phyloP scores from a whole-genome alignment of 2,113 vertebrate species.

The Saguinus midas region DNA sequence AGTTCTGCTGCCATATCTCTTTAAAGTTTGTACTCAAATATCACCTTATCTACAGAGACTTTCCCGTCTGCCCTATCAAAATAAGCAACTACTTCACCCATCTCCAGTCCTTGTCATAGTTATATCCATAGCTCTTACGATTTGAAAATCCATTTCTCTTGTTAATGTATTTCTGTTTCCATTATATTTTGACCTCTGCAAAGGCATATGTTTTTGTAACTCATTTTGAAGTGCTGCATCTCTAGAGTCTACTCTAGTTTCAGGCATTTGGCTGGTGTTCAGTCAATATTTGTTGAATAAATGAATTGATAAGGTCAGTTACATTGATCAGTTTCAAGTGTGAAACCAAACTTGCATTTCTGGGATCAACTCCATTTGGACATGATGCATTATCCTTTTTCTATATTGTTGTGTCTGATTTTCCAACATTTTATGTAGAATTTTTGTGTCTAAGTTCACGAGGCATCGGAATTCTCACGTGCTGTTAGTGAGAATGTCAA shows the following conservation, averaged over 20 bases:
- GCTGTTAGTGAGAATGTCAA: not conserved
- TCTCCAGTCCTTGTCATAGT: not conserved
- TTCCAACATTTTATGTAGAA: not conserved
- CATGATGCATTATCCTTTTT: not conserved
- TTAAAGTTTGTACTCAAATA: not conserved
- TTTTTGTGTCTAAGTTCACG: not conserved
- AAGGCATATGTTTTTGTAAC: not conserved
- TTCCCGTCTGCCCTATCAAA: not conserved
- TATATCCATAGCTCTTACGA: not conserved
- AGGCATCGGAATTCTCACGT: not conserved
- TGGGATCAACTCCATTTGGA: not conserved
- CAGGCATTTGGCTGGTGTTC: not conserved
- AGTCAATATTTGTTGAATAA: not conserved
- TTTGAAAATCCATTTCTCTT: not conserved
- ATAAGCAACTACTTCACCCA: rapidly evolving
- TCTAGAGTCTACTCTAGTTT: not conserved
- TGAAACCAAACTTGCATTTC: not conserved
- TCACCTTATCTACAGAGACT: not conserved
- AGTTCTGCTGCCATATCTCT: not conserved
- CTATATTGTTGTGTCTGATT: not conserved
- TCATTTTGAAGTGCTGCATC: not conserved
- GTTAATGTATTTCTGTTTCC: not conserved
- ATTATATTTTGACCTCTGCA: not conserved
- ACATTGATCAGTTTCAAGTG: not conserved
- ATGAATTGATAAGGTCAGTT: not conserved